phyloP scores from a whole-genome alignment of 2,888 invertebrate species.

The Drosophila nigritarsus region DNA sequence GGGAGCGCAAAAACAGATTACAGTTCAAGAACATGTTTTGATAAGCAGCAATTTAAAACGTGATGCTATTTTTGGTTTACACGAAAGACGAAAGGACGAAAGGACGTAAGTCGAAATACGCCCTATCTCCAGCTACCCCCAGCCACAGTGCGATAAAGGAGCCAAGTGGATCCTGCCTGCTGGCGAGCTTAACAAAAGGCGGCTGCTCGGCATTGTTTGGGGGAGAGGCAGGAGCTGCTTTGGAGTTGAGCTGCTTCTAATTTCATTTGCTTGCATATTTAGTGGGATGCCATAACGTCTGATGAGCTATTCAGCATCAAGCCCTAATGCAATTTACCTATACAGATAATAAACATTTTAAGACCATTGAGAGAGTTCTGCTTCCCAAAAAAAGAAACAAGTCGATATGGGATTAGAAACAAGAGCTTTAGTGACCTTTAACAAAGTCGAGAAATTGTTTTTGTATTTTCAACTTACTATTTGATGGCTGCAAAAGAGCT shows the following conservation, averaged over 20 bases:
- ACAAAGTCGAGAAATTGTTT: background rate
- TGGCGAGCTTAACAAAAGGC: slow-evolving; percentile 51
- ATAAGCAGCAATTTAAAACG: slow-evolving; percentile 82
- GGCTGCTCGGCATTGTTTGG: background rate
- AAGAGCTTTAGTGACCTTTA: slow-evolving; percentile 4
- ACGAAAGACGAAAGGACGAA: slow-evolving; percentile 18
- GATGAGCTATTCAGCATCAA: slow-evolving; percentile 46
- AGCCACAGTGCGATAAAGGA: slow-evolving; percentile 4
- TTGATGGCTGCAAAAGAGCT: background rate
- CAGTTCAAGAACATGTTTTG: slow-evolving; percentile 80
- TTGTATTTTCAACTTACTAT: background rate
- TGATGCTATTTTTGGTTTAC: slow-evolving; percentile 80
- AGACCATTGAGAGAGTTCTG: slow-evolving; percentile 1
- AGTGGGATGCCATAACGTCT: slow-evolving; percentile 44
- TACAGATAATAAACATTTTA: slow-evolving; percentile 44
- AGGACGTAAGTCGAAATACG: slow-evolving; percentile 4
- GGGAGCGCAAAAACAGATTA: slow-evolving; percentile 78
- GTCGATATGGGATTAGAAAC: background rate
- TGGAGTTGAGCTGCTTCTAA: slow-evolving; percentile 43
- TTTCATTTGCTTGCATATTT: slow-evolving; percentile 68
- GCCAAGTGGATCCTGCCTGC: slow-evolving; percentile 17
- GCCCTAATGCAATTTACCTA: slow-evolving; percentile 60
- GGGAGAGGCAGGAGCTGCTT: too few species aligned
- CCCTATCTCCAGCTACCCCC: slow-evolving; percentile 4
- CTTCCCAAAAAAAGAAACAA: background rate